Percentiles rank a stretch among this genome's conserved stretches.
These are phyloP conservation scores for Ptychochromis oligacanthus DNA, from an alignment of 2,113 vertebrate genomes.

Conservation along the genomic window DNA sequence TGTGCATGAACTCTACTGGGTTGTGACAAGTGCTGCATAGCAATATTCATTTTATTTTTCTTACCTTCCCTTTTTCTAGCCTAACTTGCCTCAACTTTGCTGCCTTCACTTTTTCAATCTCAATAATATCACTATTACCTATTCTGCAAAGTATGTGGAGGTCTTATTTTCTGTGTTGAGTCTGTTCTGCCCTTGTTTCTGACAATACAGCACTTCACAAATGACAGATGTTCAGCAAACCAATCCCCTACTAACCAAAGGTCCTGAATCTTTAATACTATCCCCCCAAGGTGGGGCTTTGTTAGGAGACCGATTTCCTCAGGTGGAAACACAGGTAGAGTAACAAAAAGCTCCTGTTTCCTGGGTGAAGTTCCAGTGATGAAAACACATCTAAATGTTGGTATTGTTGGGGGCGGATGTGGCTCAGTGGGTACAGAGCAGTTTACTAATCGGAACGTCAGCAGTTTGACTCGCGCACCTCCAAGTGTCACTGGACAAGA, in stretches of 20 bases:
- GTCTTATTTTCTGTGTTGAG: background rate
- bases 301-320: background rate
- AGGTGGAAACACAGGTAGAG: too few relatives aligned
- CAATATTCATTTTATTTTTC: background rate
- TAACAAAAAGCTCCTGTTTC: too few relatives aligned
- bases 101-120: slow-evolving; percentile 12
- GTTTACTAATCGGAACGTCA: too few relatives aligned
- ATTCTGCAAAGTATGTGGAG: slow-evolving; percentile 3
- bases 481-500: too few relatives aligned
- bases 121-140: background rate
- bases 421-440: too few relatives aligned
- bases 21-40: slow-evolving; percentile 76
- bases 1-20: slow-evolving; percentile 45
- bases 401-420: too few relatives aligned
- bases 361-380: too few relatives aligned
- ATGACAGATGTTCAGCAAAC: background rate
- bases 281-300: background rate
- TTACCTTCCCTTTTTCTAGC: background rate
- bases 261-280: background rate
- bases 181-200: background rate
- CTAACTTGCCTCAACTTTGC: background rate
- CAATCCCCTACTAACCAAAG: background rate
- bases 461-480: too few relatives aligned
- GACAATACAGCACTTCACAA: background rate
- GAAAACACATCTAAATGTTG: too few relatives aligned